A percentile compares a stretch with the other conserved stretches of the same genome.
phyloP scores from a whole-genome alignment of 2,888 invertebrate genomes.

The Lasioglossum figueresi region DNA sequence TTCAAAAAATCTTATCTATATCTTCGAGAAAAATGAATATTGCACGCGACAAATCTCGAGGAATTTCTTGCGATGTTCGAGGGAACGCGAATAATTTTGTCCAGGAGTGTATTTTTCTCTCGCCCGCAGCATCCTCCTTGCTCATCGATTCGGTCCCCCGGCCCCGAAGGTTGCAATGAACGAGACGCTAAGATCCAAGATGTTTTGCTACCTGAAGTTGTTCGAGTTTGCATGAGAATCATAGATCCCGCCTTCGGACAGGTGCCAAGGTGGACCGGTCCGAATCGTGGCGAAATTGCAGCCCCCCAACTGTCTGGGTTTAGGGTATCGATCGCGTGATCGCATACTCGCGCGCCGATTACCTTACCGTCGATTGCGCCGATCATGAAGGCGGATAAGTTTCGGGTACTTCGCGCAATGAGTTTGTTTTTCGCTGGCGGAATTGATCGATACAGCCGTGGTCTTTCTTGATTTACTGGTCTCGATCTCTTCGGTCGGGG shows the following conservation, averaged over 20 bases:
- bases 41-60: too few relatives aligned
- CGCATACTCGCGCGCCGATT: neutral
- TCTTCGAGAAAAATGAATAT: neutral
- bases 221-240: conserved; percentile 59
- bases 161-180: conserved; percentile 17
- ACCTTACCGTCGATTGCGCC: conserved; percentile 17
- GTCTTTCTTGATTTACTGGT: conserved; percentile 8
- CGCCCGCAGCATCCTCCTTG: conserved; percentile 6
- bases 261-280: conserved; percentile 52
- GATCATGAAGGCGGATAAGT: neutral
- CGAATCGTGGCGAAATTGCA: conserved; percentile 50
- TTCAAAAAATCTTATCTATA: too few relatives aligned
- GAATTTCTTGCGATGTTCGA: neutral
- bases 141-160: neutral
- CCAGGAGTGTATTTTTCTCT: neutral
- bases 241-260: conserved; percentile 53
- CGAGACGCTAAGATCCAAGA: conserved; percentile 12
- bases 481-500: neutral
- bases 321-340: conserved; percentile 55
- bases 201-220: conserved; percentile 17
- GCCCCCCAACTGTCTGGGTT: conserved; percentile 25
- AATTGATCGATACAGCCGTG: neutral
- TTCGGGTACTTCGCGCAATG: conserved; percentile 24
- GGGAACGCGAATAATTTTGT: neutral
- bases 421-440: conserved; percentile 29